Evolutionary conservation across 2,113 vertebrate genomes (phyloP).

Genomic region (Pterocles burchelli): DNA sequence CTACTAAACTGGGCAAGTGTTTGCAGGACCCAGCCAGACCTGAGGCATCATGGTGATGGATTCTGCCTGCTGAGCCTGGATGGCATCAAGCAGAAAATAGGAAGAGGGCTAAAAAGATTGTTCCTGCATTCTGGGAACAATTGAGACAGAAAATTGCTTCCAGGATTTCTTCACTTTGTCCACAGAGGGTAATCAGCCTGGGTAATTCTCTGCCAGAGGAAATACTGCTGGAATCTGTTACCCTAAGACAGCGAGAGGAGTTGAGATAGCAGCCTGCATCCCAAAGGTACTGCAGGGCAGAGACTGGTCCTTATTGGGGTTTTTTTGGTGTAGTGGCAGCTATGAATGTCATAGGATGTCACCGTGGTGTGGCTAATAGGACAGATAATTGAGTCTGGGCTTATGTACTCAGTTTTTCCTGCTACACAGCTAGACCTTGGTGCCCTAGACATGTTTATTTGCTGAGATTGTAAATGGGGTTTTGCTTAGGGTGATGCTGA

Average conservation of each 20-base stretch:
- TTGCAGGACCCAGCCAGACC: background rate
- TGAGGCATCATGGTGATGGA: fast-evolving
- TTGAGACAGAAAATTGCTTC: conserved; percentile 65
- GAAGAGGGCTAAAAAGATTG: conserved; percentile 24
- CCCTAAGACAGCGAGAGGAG: background rate
- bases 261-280: background rate
- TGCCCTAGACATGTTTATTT: background rate
- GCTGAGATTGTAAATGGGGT: background rate
- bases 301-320: background rate
- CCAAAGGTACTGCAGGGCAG: background rate
- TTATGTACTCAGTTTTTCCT: background rate
- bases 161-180: conserved; percentile 65
- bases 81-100: background rate
- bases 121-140: conserved; percentile 39
- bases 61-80: background rate
- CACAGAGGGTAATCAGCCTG: conserved; percentile 32
- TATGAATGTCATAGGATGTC: background rate
- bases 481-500: background rate
- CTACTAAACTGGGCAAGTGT: background rate
- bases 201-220: conserved; percentile 48
- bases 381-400: background rate
- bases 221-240: conserved; percentile 35
- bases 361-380: background rate
- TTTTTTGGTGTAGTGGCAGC: background rate
- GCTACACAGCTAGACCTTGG: background rate